phyloP scores from a whole-genome alignment of 1,140 invertebrate species.

The Parapsyche elsis region DNA sequence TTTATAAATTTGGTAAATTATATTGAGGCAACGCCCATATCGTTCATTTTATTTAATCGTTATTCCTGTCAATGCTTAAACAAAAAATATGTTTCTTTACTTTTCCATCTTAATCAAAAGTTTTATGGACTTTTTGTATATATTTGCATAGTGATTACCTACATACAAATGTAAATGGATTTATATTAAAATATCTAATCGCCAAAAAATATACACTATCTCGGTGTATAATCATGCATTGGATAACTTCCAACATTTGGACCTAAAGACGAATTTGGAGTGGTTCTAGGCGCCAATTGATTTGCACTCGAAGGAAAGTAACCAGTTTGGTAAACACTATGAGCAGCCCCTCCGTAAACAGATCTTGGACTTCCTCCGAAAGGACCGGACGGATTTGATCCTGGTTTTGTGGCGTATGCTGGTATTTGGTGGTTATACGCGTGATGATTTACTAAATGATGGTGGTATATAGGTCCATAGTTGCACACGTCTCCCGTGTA shows the following conservation, averaged over 20 bases:
- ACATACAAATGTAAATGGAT: too few relatives aligned
- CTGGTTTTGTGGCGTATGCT: slow-evolving; percentile 16
- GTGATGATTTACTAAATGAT: slow-evolving; percentile 39
- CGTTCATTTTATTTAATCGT: too few relatives aligned
- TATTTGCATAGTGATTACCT: too few relatives aligned
- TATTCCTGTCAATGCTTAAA: too few relatives aligned
- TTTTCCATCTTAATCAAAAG: too few relatives aligned
- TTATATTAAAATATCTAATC: not conserved
- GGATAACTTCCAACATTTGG: slow-evolving; percentile 25
- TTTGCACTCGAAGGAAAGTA: slow-evolving; percentile 22
- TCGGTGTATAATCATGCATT: slow-evolving; percentile 49
- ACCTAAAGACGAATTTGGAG: slow-evolving; percentile 13
- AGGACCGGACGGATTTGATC: slow-evolving; percentile 4
- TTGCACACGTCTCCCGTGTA: slow-evolving; percentile 47
- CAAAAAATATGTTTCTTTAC: too few relatives aligned
- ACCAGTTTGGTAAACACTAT: slow-evolving; percentile 22
- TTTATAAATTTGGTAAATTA: too few relatives aligned
- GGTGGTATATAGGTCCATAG: slow-evolving; percentile 51
- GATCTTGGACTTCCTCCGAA: slow-evolving; percentile 34
- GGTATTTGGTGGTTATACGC: slow-evolving; percentile 29
- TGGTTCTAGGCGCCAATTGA: slow-evolving; percentile 19
- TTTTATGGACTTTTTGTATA: too few relatives aligned
- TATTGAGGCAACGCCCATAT: too few relatives aligned
- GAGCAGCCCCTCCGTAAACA: not conserved
- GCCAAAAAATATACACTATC: slow-evolving; percentile 42